These are phyloP conservation scores for Miltochrista miniata DNA, from an alignment of 2,888 invertebrate species.

Conservation along the genomic window DNA sequence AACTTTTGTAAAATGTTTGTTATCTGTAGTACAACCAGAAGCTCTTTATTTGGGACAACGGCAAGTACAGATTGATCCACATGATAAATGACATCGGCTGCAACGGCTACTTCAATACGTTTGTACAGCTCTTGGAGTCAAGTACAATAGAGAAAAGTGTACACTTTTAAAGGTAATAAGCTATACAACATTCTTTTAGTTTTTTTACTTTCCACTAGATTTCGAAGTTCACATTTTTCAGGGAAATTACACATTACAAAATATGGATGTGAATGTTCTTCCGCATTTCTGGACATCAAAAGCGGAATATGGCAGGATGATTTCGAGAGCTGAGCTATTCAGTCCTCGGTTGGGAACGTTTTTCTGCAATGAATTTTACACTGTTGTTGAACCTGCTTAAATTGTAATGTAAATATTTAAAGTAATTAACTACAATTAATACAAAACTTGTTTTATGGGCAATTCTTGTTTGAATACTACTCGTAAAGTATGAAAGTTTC, in stretches of 20 bases:
- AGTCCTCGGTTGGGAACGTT: neutral
- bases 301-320: neutral
- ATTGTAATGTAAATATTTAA: too few species aligned
- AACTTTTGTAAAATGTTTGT: too few species aligned
- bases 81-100: constrained; percentile 28
- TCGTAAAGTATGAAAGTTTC: too few species aligned
- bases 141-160: constrained; percentile 29
- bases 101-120: constrained; percentile 20
- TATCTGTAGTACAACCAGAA: too few species aligned
- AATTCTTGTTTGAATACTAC: too few species aligned
- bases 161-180: constrained; percentile 20
- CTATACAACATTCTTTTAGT: too few species aligned
- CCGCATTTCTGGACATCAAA: neutral
- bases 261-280: neutral
- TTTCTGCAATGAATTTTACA: neutral
- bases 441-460: too few species aligned
- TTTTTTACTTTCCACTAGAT: too few species aligned
- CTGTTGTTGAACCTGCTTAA: neutral
- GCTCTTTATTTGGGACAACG: constrained; percentile 11
- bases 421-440: too few species aligned
- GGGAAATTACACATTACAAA: neutral
- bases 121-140: constrained; percentile 5
- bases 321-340: neutral
- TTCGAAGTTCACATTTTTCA: neutral
- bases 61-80: constrained; percentile 14